Evolutionary conservation across 1,140 invertebrate genomes (phyloP), one percentile per base, ranked within the genome.

Genomic region (Microvelia longipes): DNA sequence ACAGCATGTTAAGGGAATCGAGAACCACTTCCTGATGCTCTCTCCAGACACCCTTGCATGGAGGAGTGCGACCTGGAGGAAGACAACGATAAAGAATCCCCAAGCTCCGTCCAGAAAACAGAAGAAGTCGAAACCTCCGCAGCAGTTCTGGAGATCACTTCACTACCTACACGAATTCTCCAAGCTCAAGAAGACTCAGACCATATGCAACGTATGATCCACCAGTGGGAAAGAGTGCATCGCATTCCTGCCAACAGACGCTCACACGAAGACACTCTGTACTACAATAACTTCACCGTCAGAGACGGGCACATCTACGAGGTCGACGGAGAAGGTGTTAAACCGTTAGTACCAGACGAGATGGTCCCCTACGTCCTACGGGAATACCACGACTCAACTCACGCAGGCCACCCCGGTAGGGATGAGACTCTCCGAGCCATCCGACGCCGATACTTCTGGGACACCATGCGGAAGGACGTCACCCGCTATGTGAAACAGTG

Each of bases 291-390:
- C n/a, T 50, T 50, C 19, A 50, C 35, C 19, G 35, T 50, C 19
- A 5, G 35, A 5, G 35, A 50, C 35, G 35, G 35, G 5, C 35
- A 50, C 35, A 50, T 50, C 5, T 50, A 50, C 35, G 35, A 50
- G 19, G 35, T 50, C 19, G 29, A 79, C 2, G 78, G 78, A 13
- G 61, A 79, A 24, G 73, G 74, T 2, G 73, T 76, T 13, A 80
- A 78, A 73, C 79, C 80, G 68, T 68, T 76, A 13, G 79, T 77
- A 68, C 77, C 76, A 66, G 65, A 67, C 29, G 24, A 28, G 19
- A 19, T 50, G 5, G 19, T 50, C 19, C 35, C 35, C 35, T 50
- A 50, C 35, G 35, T 30, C 67, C 5, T 30, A 5, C 26, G 24
- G 24, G 1, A 76, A 74, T 50, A 50, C 71, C 60, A 74, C 72